A percentile compares a stretch with the other conserved stretches of the same genome.
Evolutionary conservation across 2,888 invertebrate species (phyloP).

Genomic region (Tetropium fuscum): DNA sequence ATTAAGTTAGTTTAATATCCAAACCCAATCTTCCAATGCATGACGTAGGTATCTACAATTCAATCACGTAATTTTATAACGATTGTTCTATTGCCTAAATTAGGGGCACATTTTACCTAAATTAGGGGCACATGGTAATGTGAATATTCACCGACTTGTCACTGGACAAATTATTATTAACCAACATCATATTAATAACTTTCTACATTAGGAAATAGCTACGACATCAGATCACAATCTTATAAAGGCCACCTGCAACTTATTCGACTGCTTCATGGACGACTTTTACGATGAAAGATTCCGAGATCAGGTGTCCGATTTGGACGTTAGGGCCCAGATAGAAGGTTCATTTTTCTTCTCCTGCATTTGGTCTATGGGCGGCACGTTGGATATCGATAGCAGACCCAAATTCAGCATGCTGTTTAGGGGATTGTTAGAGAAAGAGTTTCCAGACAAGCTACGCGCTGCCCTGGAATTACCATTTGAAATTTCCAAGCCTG

Average conservation of each 20-base stretch:
- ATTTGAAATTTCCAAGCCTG: conserved; percentile 71
- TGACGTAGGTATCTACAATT: no score
- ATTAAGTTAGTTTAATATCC: no score
- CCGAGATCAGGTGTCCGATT: conserved; percentile 77
- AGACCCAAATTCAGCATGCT: conserved; percentile 82
- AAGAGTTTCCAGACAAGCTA: conserved; percentile 71
- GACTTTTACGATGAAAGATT: conserved; percentile 86
- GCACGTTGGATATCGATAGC: conserved; percentile 79
- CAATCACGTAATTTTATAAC: no score
- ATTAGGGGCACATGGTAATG: no score
- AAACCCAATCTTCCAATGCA: no score
- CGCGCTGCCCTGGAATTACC: conserved; percentile 69
- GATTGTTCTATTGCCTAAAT: no score
- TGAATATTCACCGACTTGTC: no score
- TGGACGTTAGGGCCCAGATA: conserved; percentile 87
- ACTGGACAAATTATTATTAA: no score
- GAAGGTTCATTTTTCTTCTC: conserved; percentile 95
- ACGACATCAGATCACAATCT: conserved; percentile 90
- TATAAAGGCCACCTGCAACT: conserved; percentile 82
- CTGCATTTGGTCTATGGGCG: conserved; percentile 93
- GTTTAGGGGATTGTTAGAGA: conserved; percentile 84
- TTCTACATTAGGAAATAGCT: conserved; percentile 89
- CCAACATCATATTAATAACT: no score
- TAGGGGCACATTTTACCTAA: no score
- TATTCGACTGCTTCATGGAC: conserved; percentile 90